Conservation (phyloP, 2,888 invertebrate species). For the Blastobasis lacticolella region DNA sequence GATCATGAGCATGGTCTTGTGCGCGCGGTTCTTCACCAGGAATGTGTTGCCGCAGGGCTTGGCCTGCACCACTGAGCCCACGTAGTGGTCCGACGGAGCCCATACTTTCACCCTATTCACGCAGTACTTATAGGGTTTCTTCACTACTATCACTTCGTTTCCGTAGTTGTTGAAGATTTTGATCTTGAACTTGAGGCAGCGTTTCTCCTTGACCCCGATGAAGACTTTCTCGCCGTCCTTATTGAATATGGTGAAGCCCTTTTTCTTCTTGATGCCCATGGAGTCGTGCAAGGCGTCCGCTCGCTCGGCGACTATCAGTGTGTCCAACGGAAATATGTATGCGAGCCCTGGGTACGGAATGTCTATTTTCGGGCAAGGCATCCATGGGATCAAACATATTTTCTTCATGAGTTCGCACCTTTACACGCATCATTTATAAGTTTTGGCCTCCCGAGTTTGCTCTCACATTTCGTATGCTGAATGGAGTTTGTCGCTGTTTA, state of each 20-base stretch:
- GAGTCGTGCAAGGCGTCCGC: constrained; percentile 34
- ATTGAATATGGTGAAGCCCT: constrained; percentile 44
- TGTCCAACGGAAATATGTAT: constrained; percentile 31
- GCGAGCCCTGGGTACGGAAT: constrained; percentile 36
- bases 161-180: constrained; percentile 48
- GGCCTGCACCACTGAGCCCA: constrained; percentile 31
- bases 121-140: constrained; percentile 21
- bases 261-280: constrained; percentile 23
- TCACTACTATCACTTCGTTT: constrained; percentile 43
- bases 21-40: constrained; percentile 25
- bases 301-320: constrained; percentile 34
- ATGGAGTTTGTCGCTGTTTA: too few species aligned
- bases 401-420: too few species aligned
- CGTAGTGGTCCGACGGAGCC: constrained; percentile 41
- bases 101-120: constrained; percentile 30
- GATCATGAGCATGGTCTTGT: constrained; percentile 25
- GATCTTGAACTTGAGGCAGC: constrained; percentile 24
- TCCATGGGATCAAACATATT: constrained; percentile 26
- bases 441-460: too few species aligned
- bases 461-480: too few species aligned
- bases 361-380: constrained; percentile 38
- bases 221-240: constrained; percentile 43
- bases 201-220: constrained; percentile 30
- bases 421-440: too few species aligned
- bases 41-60: constrained; percentile 20